phyloP scores from a whole-genome alignment of 2,797 vertebrate species.

The Cryptoblepharus egeriae region DNA sequence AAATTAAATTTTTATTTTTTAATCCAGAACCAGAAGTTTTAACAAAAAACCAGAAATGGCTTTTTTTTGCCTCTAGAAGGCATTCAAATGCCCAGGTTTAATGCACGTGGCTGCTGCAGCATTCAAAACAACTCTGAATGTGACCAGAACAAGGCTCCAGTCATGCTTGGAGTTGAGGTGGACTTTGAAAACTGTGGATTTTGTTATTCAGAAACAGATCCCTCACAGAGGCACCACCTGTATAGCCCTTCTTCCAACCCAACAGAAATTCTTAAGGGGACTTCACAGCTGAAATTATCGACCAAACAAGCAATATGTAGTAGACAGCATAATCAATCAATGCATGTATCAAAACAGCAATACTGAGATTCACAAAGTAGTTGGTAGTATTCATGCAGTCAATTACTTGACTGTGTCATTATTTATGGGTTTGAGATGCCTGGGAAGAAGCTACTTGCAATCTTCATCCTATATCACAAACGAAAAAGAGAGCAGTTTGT shows the following conservation, averaged over 20 bases:
- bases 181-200: no score
- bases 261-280: neutral
- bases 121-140: no score
- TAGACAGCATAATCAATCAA: neutral
- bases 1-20: no score
- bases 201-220: no score
- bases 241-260: neutral
- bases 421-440: neutral
- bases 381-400: neutral
- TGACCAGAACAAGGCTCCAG: no score
- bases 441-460: neutral
- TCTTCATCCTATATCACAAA: neutral
- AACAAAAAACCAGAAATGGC: no score
- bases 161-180: no score
- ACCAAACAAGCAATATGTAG: neutral
- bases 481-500: neutral
- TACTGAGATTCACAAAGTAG: neutral
- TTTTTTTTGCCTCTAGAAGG: no score
- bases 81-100: no score
- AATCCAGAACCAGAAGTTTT: no score
- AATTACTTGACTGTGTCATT: neutral
- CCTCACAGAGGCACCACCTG: no score
- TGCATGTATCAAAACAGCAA: neutral
- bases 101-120: no score
- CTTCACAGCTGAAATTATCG: neutral